A percentile compares a stretch with the other conserved stretches of the same genome.
These are phyloP conservation scores for Menura novaehollandiae DNA, from an alignment of 2,113 vertebrate species.

Conservation along the genomic window DNA sequence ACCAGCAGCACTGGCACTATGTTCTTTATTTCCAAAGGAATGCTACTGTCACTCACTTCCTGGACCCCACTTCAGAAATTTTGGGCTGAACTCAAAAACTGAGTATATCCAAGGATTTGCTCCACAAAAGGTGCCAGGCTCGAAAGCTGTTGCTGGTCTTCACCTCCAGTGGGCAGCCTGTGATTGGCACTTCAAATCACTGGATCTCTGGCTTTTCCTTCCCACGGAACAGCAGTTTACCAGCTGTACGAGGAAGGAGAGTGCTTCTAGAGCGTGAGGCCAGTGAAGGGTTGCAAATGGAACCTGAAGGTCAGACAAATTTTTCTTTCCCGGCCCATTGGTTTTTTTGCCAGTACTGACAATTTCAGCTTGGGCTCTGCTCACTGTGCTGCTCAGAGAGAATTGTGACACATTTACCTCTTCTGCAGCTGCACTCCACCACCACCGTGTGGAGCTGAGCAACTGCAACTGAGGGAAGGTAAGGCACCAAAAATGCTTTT, in stretches of 20 bases:
- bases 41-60: background rate
- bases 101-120: too few relatives aligned
- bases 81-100: background rate
- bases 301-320: background rate
- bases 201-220: background rate
- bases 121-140: background rate
- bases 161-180: background rate
- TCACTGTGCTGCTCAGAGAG: too few relatives aligned
- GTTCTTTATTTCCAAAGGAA: background rate
- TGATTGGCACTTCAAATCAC: background rate
- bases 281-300: background rate
- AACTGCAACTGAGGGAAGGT: fast-evolving
- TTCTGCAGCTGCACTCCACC: background rate
- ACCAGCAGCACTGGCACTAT: background rate
- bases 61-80: background rate
- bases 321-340: background rate
- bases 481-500: background rate
- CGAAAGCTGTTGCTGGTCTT: background rate
- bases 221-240: background rate
- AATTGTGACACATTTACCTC: background rate
- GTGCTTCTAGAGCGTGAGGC: background rate
- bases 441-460: background rate
- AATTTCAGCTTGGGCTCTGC: background rate
- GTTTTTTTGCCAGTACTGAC: background rate
- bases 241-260: background rate